These are phyloP conservation scores for Scrobipalpa costella DNA, from an alignment of 2,888 invertebrate genomes.

Conservation along the genomic window DNA sequence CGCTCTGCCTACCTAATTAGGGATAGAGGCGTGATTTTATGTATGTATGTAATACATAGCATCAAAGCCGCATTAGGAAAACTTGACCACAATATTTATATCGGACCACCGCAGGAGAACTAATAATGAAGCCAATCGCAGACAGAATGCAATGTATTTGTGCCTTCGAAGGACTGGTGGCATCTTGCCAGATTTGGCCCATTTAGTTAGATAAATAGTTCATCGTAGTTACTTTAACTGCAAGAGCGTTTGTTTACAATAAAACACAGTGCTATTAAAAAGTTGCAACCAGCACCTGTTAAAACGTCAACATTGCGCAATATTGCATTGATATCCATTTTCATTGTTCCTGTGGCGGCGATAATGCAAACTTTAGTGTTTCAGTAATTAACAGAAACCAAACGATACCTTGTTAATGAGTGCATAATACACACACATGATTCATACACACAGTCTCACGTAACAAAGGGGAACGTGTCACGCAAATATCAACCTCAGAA, in stretches of 20 bases:
- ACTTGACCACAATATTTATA: too few species aligned
- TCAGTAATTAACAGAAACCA: neutral
- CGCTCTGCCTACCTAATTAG: too few species aligned
- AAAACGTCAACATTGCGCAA: neutral
- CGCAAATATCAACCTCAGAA: conserved; percentile 18
- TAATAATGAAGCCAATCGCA: neutral
- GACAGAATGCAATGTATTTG: neutral
- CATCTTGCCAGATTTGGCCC: neutral
- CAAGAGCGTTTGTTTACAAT: too few species aligned
- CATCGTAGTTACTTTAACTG: neutral
- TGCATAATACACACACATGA: conserved; percentile 6
- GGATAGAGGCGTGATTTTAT: too few species aligned
- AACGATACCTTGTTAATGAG: neutral
- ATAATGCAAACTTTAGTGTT: neutral
- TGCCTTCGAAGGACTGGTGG: neutral
- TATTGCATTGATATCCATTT: neutral
- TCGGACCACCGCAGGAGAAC: neutral
- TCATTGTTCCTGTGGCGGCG: neutral
- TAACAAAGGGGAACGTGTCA: conserved; percentile 2
- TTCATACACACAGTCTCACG: conserved; percentile 3
- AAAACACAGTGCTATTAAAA: neutral
- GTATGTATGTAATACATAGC: too few species aligned
- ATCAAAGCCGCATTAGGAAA: too few species aligned
- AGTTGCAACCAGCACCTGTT: neutral
- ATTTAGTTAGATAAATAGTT: too few species aligned